Percentiles rank a stretch among this genome's conserved stretches.
phyloP scores from a whole-genome alignment of 2,888 invertebrate species.

The Ormia ochracea region DNA sequence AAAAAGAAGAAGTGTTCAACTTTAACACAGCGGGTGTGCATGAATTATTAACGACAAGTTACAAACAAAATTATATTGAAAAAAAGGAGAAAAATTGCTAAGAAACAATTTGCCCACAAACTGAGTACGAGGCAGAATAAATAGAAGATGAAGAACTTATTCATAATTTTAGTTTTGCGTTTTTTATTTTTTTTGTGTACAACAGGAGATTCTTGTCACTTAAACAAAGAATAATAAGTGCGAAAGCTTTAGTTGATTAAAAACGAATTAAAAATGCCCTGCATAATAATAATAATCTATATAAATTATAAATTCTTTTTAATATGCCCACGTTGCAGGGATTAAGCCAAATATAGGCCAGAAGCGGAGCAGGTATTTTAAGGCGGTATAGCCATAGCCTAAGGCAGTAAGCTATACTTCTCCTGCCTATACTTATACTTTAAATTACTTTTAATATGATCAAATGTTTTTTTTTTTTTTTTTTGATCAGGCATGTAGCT shows the following conservation, averaged over 20 bases:
- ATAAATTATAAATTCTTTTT: too few relatives aligned
- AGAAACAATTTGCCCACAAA: background rate
- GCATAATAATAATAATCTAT: background rate
- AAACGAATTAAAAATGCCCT: background rate
- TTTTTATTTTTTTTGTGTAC: background rate
- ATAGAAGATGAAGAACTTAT: constrained; percentile 24
- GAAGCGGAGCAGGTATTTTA: too few relatives aligned
- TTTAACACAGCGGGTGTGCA: constrained; percentile 65
- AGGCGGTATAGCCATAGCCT: too few relatives aligned
- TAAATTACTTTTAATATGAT: too few relatives aligned
- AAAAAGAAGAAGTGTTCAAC: constrained; percentile 62
- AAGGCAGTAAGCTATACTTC: too few relatives aligned
- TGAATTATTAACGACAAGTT: constrained; percentile 64
- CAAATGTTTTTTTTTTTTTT: too few relatives aligned
- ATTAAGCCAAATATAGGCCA: too few relatives aligned
- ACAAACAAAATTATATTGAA: constrained; percentile 57
- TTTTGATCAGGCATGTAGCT: too few relatives aligned
- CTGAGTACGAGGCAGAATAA: background rate
- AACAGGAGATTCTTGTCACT: constrained; percentile 47
- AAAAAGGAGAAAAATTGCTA: background rate
- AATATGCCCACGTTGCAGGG: too few relatives aligned
- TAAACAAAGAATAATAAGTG: background rate
- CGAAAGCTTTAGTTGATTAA: background rate
- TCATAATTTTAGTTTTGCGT: too few relatives aligned
- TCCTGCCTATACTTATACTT: too few relatives aligned